Evolutionary conservation across 2,113 vertebrate species (phyloP).

Genomic region (Candoia aspera): DNA sequence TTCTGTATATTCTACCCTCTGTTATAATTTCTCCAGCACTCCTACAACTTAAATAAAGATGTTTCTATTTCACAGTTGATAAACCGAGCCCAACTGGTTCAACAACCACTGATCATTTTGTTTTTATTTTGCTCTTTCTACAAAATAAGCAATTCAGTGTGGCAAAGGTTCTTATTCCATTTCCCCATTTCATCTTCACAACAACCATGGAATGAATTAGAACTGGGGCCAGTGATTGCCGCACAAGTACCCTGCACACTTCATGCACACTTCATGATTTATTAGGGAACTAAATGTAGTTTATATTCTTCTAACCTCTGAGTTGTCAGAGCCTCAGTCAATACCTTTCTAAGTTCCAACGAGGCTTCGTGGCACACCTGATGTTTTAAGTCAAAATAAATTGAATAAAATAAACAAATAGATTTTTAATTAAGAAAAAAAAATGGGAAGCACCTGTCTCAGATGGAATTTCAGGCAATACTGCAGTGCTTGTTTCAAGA

Average conservation of each 20-base stretch:
- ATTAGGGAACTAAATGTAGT: neutral
- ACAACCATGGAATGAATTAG: neutral
- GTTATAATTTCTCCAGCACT: neutral
- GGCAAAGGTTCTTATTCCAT: neutral
- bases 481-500: neutral
- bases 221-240: neutral
- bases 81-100: neutral
- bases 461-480: neutral
- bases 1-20: neutral
- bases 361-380: neutral
- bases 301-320: neutral
- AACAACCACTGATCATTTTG: neutral
- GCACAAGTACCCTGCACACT: no score
- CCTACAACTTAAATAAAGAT: neutral
- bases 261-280: neutral
- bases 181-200: neutral
- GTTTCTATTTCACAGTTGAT: neutral
- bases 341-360: neutral
- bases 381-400: neutral
- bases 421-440: neutral
- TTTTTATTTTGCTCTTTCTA: neutral
- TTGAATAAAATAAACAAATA: neutral
- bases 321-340: neutral
- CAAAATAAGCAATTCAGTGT: neutral
- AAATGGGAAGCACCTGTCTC: neutral